These are phyloP conservation scores for Argynnis bischoffii DNA, from an alignment of 2,888 invertebrate species.

Conservation along the genomic window DNA sequence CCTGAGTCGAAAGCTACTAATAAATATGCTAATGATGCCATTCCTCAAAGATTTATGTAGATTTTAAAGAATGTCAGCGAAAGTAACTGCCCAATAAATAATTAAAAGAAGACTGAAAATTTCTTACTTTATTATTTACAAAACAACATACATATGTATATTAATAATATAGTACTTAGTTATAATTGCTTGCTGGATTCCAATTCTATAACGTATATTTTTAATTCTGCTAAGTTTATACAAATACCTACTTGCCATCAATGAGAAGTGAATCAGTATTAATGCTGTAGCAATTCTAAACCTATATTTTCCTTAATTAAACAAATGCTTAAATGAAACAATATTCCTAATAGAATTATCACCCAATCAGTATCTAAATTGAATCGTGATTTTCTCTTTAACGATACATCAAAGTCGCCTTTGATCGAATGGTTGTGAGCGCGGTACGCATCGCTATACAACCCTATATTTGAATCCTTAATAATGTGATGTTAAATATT, in stretches of 20 bases:
- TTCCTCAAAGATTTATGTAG: slow-evolving; percentile 71
- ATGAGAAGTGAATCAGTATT: too few relatives aligned
- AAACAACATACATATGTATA: too few relatives aligned
- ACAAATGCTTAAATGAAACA: slow-evolving; percentile 10
- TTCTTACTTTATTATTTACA: too few relatives aligned
- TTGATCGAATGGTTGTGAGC: slow-evolving; percentile 45
- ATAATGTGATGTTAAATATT: slow-evolving; percentile 21
- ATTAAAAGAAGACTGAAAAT: too few relatives aligned
- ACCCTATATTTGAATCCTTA: slow-evolving; percentile 26
- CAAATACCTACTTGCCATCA: too few relatives aligned
- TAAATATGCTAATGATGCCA: slow-evolving; percentile 72
- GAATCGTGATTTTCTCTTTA: slow-evolving; percentile 66
- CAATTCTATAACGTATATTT: too few relatives aligned
- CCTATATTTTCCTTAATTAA: slow-evolving; percentile 8
- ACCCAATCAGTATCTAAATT: slow-evolving; percentile 69
- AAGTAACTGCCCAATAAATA: too few relatives aligned
- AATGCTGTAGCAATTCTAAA: too few relatives aligned
- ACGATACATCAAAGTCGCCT: slow-evolving; percentile 61
- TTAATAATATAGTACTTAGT: too few relatives aligned
- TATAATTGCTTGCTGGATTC: too few relatives aligned
- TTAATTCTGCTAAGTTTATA: too few relatives aligned
- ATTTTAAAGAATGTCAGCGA: slow-evolving; percentile 44
- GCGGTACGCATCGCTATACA: slow-evolving; percentile 39
- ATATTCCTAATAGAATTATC: slow-evolving; percentile 63
- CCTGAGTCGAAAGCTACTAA: slow-evolving; percentile 37